phyloP scores from a whole-genome alignment of 2,888 invertebrate genomes.

The Petrophora chlorosata region DNA sequence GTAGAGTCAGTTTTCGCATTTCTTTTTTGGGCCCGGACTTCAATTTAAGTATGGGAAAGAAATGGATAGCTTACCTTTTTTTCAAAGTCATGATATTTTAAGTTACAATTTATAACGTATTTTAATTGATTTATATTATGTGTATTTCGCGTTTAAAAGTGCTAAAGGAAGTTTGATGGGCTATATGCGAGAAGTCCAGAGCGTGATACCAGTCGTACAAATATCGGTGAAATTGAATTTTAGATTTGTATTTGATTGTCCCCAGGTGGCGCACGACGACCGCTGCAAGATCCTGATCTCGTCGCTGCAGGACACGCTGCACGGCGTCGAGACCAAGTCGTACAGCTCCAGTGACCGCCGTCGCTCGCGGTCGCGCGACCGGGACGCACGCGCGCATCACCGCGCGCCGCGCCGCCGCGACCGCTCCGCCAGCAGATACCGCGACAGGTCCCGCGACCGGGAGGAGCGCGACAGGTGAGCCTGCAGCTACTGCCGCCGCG shows the following conservation, averaged over 20 bases:
- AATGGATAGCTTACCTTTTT: too few species aligned
- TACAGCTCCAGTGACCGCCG: conserved; percentile 87
- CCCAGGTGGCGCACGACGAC: conserved; percentile 94
- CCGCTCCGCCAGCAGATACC: conserved; percentile 68
- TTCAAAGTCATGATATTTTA: too few species aligned
- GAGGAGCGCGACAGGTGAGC: conserved; percentile 74
- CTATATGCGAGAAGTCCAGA: too few species aligned
- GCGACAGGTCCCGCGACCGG: conserved; percentile 72
- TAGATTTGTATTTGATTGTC: background rate
- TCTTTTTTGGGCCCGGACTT: too few species aligned
- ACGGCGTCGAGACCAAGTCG: conserved; percentile 98
- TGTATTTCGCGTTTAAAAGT: too few species aligned
- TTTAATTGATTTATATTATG: too few species aligned
- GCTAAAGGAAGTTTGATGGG: too few species aligned
- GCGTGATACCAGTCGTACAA: too few species aligned
- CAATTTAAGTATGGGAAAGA: too few species aligned
- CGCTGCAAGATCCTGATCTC: conserved; percentile 98
- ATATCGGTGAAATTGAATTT: background rate
- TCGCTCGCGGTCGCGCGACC: conserved; percentile 75
- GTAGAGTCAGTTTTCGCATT: too few species aligned
- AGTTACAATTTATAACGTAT: too few species aligned
- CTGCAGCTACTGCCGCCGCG: background rate
- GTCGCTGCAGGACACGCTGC: conserved; percentile 97
- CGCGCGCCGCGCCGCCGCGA: conserved; percentile 72
- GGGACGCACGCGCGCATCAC: conserved; percentile 65